phyloP scores from a whole-genome alignment of 2,113 vertebrate genomes.

The Sylvietta virens region DNA sequence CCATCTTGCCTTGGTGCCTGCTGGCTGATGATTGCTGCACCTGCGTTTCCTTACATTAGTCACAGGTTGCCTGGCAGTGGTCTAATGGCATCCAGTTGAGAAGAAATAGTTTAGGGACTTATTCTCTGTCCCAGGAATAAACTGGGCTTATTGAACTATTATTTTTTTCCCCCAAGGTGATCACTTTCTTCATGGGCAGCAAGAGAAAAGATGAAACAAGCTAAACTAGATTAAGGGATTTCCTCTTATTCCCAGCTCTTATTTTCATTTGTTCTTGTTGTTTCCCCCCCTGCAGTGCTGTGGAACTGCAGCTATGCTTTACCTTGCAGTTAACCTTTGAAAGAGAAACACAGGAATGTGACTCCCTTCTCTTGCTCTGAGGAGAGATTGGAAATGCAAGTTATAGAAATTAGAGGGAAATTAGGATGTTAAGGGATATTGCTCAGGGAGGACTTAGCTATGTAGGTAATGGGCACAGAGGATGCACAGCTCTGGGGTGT shows the following conservation, averaged over 20 bases:
- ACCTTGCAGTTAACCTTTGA: slow-evolving; percentile 3
- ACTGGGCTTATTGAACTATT: slow-evolving; percentile 28
- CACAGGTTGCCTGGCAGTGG: not conserved
- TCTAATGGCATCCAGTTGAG: slow-evolving; percentile 5
- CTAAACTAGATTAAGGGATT: slow-evolving; percentile 57
- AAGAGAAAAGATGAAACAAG: slow-evolving; percentile 16
- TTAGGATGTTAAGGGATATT: not conserved
- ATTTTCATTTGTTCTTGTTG: slow-evolving; percentile 20
- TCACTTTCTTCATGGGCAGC: not conserved
- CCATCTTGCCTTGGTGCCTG: not conserved
- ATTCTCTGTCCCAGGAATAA: slow-evolving; percentile 6
- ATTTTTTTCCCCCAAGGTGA: not conserved
- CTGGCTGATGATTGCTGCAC: not conserved
- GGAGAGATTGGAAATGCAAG: not conserved
- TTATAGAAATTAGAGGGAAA: not conserved
- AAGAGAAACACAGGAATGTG: not conserved
- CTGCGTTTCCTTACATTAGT: not conserved
- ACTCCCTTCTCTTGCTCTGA: not conserved
- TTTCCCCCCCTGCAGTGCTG: not conserved
- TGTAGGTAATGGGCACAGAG: not conserved
- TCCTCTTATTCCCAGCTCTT: slow-evolving; percentile 36
- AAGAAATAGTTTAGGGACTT: not conserved
- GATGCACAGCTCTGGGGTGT: not conserved
- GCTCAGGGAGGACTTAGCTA: not conserved
- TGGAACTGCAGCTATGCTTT: not conserved